These are phyloP conservation scores for Momotus momota DNA, from an alignment of 2,797 vertebrate genomes.

Conservation along the genomic window DNA sequence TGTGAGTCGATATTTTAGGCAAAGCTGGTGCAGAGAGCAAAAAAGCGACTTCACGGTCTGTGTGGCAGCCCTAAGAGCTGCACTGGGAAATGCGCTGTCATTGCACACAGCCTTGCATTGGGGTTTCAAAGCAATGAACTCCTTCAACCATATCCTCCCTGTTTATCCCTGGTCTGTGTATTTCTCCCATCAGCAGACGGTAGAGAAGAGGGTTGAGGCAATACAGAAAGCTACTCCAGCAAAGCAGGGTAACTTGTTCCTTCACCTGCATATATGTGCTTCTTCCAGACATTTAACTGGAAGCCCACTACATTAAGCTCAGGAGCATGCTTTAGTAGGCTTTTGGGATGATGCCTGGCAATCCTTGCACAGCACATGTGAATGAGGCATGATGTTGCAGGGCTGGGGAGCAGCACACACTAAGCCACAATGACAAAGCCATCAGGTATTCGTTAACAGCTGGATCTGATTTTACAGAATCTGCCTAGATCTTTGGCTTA, in stretches of 20 bases:
- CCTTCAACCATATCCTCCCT: background rate
- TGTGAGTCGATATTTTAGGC: background rate
- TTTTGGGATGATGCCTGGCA: background rate
- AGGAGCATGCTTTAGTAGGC: background rate
- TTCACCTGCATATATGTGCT: background rate
- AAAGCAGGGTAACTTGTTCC: background rate
- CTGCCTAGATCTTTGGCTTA: slow-evolving; percentile 18
- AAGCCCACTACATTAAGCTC: background rate
- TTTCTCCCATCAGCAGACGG: background rate
- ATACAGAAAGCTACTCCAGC: background rate
- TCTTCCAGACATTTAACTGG: background rate
- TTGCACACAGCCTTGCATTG: accelerated
- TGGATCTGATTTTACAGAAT: slow-evolving; percentile 9
- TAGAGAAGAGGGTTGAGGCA: accelerated
- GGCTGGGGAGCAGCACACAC: background rate
- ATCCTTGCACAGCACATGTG: background rate
- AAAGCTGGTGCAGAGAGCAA: background rate
- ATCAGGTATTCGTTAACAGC: background rate
- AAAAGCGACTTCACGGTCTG: background rate
- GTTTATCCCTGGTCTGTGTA: background rate
- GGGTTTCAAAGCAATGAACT: accelerated
- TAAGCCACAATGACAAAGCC: background rate
- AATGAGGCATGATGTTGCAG: background rate
- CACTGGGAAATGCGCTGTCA: background rate
- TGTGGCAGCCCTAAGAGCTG: background rate